Conservation (phyloP, 1,140 invertebrate species). For the Macrostomum lignano region DNA sequence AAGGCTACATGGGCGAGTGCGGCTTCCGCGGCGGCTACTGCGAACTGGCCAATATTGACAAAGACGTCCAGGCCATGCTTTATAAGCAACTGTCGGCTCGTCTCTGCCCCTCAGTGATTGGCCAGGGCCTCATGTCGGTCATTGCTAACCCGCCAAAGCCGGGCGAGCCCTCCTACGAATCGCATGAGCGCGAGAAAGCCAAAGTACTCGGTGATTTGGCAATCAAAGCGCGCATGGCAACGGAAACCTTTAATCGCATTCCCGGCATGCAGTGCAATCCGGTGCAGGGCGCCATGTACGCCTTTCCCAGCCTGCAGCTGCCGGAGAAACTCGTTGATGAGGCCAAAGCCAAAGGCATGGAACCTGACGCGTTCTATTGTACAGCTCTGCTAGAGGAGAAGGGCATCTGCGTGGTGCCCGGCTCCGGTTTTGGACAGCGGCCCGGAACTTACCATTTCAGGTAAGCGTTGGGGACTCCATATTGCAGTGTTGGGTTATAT, state of each 20-base stretch:
- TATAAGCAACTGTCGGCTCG: slow-evolving; percentile 75
- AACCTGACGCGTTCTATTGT: slow-evolving; percentile 70
- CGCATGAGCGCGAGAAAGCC: slow-evolving; percentile 40
- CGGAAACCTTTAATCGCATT: slow-evolving; percentile 62
- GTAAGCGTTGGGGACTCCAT: slow-evolving; percentile 9
- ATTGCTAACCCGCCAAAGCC: slow-evolving; percentile 48
- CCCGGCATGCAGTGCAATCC: slow-evolving; percentile 56
- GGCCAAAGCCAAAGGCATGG: slow-evolving; percentile 27
- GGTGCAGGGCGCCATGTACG: slow-evolving; percentile 84
- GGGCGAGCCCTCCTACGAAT: slow-evolving; percentile 45
- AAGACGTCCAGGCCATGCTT: slow-evolving; percentile 43
- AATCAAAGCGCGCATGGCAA: slow-evolving; percentile 47
- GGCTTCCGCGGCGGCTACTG: no score
- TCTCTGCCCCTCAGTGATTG: slow-evolving; percentile 61
- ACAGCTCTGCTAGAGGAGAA: slow-evolving; percentile 68
- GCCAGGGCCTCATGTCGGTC: no score
- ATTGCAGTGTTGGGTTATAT: no score
- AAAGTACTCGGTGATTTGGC: slow-evolving; percentile 48
- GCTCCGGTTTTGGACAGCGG: slow-evolving; percentile 71
- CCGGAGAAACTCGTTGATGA: slow-evolving; percentile 27
- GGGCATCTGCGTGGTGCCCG: slow-evolving; percentile 58
- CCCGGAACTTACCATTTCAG: slow-evolving; percentile 79
- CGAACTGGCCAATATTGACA: slow-evolving; percentile 59
- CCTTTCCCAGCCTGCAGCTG: slow-evolving; percentile 40
- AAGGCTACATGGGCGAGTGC: slow-evolving; percentile 50